Evolutionary conservation across 1,140 invertebrate genomes (phyloP), one percentile per base, ranked within the genome.

Genomic region (Pomacea maculata): DNA sequence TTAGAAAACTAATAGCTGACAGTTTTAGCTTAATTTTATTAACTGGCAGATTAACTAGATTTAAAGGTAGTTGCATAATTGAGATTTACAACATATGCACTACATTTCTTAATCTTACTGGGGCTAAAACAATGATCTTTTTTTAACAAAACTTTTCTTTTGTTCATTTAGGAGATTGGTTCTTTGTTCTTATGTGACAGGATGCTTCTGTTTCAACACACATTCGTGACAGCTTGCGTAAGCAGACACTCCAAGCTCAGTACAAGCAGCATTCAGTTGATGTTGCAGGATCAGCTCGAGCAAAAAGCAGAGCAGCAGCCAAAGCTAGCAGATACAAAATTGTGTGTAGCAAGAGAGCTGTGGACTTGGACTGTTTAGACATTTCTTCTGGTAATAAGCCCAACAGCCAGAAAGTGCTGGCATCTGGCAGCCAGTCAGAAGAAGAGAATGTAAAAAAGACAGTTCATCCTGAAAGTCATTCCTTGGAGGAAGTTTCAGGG

Each of bases 231-330:
- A 87, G 88, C 4, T 87, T 90, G 45, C 82, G 85, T 64, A 87
- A 87, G 68, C 87, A 88, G 54, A 89, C 89, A 81, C 68, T 90
- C n/a, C 83, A 86, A 70, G 87, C 82, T 63, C 85, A 88, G 75
- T 87, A 87, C 75, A 88, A 88, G 78, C 83, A 79, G n/a, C 88
- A 89, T 75, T 71, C 78, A 15, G 45, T 34, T 12, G 68, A 79
- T 21, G 11, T 80, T 7, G 64, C 77, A 17, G 52, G 57, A n/a
- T 80, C 83, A 72, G 78, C 79, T 19, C 82, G 87, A 65, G 79
- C 81, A 52, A 65, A 86, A 21, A 78, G 79, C 68, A 82, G 80
- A 77, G 80, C 84, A 52, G 65, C 79, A 19, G 79, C 85, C 45
- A 84, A 80, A 67, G 73, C 79, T 34, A 83, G 79, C 54, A 80